phyloP scores from a whole-genome alignment of 1,140 invertebrate species.

The Aphidius gifuensis region DNA sequence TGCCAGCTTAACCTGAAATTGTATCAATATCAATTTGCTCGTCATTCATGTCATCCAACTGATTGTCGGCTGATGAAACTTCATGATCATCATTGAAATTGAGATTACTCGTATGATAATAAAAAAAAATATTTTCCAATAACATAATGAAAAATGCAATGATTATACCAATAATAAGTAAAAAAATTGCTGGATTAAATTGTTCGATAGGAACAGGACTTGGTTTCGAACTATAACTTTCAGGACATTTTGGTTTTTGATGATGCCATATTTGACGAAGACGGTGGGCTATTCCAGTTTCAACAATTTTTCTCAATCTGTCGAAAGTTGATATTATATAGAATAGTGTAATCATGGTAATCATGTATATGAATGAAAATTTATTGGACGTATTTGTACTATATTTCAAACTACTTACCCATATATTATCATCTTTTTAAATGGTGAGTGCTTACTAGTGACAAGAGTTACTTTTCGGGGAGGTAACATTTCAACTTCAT shows the following conservation, averaged over 20 bases:
- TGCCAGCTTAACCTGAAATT: no score
- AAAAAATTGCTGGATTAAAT: slow-evolving; percentile 35
- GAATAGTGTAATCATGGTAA: no score
- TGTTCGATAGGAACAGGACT: slow-evolving; percentile 33
- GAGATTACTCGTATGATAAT: not conserved
- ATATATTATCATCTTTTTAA: slow-evolving; percentile 42
- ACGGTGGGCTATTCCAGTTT: slow-evolving; percentile 30
- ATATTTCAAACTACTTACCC: slow-evolving; percentile 25
- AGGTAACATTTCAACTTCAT: slow-evolving; percentile 33
- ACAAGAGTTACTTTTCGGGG: slow-evolving; percentile 28
- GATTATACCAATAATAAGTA: slow-evolving; percentile 28
- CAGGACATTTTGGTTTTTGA: slow-evolving; percentile 33
- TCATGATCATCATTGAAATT: not conserved
- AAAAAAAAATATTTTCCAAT: slow-evolving; percentile 9
- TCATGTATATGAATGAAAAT: no score
- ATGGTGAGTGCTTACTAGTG: slow-evolving; percentile 39
- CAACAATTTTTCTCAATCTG: slow-evolving; percentile 34
- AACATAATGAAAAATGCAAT: slow-evolving; percentile 28
- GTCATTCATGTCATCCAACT: no score
- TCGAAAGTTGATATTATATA: not conserved
- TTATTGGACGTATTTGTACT: no score
- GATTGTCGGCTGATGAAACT: no score
- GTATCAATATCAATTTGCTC: no score
- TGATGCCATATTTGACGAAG: slow-evolving; percentile 33
- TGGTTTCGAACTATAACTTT: slow-evolving; percentile 34